These are phyloP conservation scores for Turnix velox DNA, from an alignment of 2,113 vertebrate genomes.

Conservation along the genomic window DNA sequence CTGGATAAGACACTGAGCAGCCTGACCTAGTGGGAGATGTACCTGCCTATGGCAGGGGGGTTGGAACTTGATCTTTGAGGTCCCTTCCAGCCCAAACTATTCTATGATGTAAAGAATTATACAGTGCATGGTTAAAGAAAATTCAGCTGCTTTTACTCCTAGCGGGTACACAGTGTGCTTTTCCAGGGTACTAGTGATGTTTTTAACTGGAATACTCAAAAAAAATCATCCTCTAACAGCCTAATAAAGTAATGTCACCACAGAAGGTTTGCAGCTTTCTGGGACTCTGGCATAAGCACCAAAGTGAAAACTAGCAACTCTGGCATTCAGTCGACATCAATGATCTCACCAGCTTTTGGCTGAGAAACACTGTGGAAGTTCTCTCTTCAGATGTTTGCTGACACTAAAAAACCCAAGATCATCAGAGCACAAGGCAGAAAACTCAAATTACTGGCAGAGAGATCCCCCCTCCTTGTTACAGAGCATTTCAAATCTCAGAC, in stretches of 20 bases:
- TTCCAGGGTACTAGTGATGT: not conserved
- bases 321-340: not conserved
- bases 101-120: no score
- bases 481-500: not conserved
- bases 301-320: not conserved
- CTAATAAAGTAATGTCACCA: constrained; percentile 20
- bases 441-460: not conserved
- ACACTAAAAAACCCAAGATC: not conserved
- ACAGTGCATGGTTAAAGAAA: not conserved
- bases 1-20: no score
- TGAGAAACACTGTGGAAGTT: not conserved
- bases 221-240: not conserved
- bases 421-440: not conserved
- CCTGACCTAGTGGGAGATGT: no score
- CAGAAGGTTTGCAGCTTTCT: not conserved
- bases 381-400: not conserved
- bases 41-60: no score
- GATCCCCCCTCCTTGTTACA: not conserved
- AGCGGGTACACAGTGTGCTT: not conserved
- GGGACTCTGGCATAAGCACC: not conserved
- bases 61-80: no score
- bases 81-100: no score
- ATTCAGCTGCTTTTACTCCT: not conserved
- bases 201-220: not conserved
- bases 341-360: not conserved